These are phyloP conservation scores for Leucosticte australis DNA, from an alignment of 2,113 vertebrate species.

Conservation along the genomic window DNA sequence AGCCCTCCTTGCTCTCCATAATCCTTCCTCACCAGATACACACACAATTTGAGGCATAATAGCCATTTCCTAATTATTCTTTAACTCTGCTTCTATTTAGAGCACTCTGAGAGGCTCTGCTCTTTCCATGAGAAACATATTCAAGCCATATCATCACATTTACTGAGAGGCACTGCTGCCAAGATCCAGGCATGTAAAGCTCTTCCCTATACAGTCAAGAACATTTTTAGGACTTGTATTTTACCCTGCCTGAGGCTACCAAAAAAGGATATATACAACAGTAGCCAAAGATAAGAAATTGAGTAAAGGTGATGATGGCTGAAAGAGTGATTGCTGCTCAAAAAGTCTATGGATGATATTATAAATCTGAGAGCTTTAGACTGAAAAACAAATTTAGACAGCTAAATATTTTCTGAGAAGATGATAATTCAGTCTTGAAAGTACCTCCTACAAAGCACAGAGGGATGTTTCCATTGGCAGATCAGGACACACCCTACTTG, in stretches of 20 bases:
- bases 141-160: neutral
- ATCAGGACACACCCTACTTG: neutral
- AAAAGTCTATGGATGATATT: neutral
- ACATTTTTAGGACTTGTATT: neutral
- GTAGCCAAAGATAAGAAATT: neutral
- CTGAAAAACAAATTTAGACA: neutral
- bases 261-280: neutral
- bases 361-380: neutral
- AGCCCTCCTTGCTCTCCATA: neutral
- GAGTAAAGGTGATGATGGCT: neutral
- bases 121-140: neutral
- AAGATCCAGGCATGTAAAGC: neutral
- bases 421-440: neutral
- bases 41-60: neutral
- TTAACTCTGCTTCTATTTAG: neutral
- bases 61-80: constrained; percentile 8
- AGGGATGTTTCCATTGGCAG: neutral
- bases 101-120: neutral
- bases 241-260: neutral
- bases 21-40: neutral
- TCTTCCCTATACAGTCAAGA: neutral
- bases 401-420: neutral
- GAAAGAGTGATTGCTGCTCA: neutral
- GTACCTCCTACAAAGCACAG: neutral
- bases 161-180: neutral